A percentile compares a stretch with the other conserved stretches of the same genome.
These are phyloP conservation scores for Tilapia sparmanii DNA, from an alignment of 2,113 vertebrate genomes.

Conservation along the genomic window DNA sequence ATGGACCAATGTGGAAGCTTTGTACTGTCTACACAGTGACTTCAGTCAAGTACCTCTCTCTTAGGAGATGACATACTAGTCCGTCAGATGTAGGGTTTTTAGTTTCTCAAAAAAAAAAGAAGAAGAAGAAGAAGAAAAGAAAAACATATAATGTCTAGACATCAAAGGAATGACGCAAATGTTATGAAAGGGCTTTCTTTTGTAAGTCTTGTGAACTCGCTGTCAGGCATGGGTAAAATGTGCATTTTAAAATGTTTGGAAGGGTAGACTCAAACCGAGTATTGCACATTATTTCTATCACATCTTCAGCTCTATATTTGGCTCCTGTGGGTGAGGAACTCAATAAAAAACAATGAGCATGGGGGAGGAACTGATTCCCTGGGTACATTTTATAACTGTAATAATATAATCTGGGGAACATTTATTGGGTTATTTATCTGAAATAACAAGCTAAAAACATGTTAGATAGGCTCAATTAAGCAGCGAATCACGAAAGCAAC, in stretches of 20 bases:
- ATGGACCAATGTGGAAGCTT: slow-evolving; percentile 62
- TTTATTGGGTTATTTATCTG: slow-evolving; percentile 65
- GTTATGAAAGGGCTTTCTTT: slow-evolving; percentile 69
- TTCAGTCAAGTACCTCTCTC: slow-evolving; percentile 67
- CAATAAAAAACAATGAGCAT: slow-evolving; percentile 47
- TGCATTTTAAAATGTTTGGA: slow-evolving; percentile 48
- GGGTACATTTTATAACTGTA: slow-evolving; percentile 54
- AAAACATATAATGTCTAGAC: slow-evolving; percentile 57
- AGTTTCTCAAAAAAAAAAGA: slow-evolving; percentile 2
- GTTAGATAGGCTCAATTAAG: slow-evolving; percentile 59
- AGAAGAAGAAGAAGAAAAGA: background rate
- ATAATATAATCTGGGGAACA: slow-evolving; percentile 61
- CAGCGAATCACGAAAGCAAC: slow-evolving; percentile 36
- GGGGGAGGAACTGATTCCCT: slow-evolving; percentile 49
- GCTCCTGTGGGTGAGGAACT: slow-evolving; percentile 43
- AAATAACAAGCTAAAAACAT: slow-evolving; percentile 50
- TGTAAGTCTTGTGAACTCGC: slow-evolving; percentile 53
- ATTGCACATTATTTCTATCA: slow-evolving; percentile 55
- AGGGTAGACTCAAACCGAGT: slow-evolving; percentile 37
- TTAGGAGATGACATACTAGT: slow-evolving; percentile 65
- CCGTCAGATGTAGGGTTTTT: slow-evolving; percentile 56
- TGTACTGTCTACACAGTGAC: slow-evolving; percentile 66
- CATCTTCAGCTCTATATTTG: slow-evolving; percentile 47
- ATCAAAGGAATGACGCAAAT: slow-evolving; percentile 72
- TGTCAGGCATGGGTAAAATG: slow-evolving; percentile 55